These are phyloP conservation scores for Phrynocephalus forsythii DNA, from an alignment of 2,797 vertebrate species.

Conservation along the genomic window DNA sequence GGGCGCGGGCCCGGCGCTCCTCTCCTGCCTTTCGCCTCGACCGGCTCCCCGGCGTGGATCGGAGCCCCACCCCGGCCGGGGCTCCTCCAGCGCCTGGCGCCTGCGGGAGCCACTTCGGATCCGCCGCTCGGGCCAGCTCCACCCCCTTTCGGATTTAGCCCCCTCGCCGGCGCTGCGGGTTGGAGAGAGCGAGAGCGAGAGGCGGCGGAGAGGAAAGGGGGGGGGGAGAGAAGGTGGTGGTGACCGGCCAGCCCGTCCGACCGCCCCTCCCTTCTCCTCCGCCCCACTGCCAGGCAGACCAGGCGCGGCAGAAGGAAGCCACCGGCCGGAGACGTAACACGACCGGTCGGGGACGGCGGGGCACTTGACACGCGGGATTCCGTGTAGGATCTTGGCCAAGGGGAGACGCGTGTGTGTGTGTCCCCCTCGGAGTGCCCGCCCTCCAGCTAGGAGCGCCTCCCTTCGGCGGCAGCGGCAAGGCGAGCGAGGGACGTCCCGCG, in stretches of 20 bases:
- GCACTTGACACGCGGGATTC: too few species aligned
- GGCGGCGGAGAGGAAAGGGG: background rate
- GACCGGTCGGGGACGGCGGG: too few species aligned
- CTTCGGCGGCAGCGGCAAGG: background rate
- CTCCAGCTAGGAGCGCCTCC: background rate
- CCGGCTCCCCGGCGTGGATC: slow-evolving; percentile 17
- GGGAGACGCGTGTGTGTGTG: too few species aligned
- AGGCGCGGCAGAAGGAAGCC: background rate
- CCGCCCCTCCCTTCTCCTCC: background rate
- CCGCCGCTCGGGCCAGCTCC: background rate
- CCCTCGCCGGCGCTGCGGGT: slow-evolving; percentile 12
- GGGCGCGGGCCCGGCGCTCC: slow-evolving; percentile 4
- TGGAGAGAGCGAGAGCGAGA: background rate
- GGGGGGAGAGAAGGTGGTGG: background rate
- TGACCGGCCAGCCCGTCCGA: too few species aligned
- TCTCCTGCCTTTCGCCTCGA: slow-evolving; percentile 34
- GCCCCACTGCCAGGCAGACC: background rate
- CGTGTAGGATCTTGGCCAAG: too few species aligned
- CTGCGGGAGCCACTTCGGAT: background rate
- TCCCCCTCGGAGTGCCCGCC: too few species aligned
- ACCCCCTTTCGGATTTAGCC: background rate
- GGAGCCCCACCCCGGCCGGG: background rate
- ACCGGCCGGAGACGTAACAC: too few species aligned
- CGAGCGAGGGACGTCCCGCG: background rate
- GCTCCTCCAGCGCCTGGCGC: slow-evolving; percentile 6